Evolutionary conservation across 2,888 invertebrate genomes (phyloP), one percentile per base, ranked within the genome.

Genomic region (Stegophylla sp.): DNA sequence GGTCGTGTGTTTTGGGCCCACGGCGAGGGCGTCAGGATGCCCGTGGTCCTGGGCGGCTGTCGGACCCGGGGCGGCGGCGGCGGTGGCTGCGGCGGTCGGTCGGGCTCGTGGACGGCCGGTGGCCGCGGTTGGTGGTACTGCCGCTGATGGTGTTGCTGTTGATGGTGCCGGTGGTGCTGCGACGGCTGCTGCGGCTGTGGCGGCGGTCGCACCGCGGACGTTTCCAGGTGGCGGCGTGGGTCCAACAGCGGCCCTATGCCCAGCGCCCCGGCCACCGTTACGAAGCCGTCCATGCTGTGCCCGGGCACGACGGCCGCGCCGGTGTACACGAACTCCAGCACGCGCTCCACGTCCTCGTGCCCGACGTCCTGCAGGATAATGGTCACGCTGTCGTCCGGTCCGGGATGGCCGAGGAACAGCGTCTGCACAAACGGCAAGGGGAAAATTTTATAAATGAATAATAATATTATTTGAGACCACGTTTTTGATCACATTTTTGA

Each of bases 301-400:
- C 88, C 88, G n/a, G 89, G 88, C 43, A 92, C 86, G 4, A 88
- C 86, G 0, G 90, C 90, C 85, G 90, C 90, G 77, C 92, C 92
- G 59, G 91, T 91, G 85, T 92, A 92, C 83, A 92, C 89, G 85
- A 92, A 91, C 84, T 91, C 90, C 59, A 92, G 88, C 12, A 92
- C 88, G 17, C 89, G 88, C 0, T 90, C 89, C 87, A 92, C 89
- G 83, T 90, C 90, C 81, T 89, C 89, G 76, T 89, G 87, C 84
- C 89, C 89, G 82, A 91, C 88, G 84, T 92, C 92, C 34, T 92
- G 91, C 73, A 92, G 87, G 82, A 91, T 90, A 71, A 92, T 88
- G 67, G 89, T 89, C 59, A 90, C 89, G 64, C 28, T 26, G n/a
- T 90, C 89, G 69, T 90, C 88, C 71, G 82, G 83, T 81, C 82